A percentile compares a stretch with the other conserved stretches of the same genome.
Conservation (phyloP, 2,113 vertebrate species). For the Heterochromis multidens region DNA sequence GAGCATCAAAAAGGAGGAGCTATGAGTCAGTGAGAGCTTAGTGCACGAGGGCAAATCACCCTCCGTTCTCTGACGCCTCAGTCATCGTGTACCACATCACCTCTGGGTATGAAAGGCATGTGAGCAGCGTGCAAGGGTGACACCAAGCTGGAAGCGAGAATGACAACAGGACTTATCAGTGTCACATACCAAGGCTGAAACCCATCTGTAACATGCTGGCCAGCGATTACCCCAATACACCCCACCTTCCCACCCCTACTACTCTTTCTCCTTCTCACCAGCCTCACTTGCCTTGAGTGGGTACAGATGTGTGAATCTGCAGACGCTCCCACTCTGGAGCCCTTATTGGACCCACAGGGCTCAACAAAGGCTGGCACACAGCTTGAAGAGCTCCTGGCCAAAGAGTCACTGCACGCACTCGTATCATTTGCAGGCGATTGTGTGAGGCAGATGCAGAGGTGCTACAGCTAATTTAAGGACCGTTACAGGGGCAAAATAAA, state of each 20-base stretch:
- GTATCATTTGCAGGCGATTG: conserved; percentile 12
- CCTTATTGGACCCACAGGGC: conserved; percentile 49
- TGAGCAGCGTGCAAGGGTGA: conserved; percentile 24
- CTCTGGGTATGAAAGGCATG: conserved; percentile 46
- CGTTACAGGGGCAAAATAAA: background rate
- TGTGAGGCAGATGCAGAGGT: background rate
- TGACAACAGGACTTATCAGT: conserved; percentile 43
- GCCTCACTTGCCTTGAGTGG: conserved; percentile 52
- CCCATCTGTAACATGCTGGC: conserved; percentile 23
- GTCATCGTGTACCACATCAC: conserved; percentile 42
- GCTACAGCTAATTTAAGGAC: background rate
- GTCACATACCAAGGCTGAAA: conserved; percentile 49
- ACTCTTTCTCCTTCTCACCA: background rate
- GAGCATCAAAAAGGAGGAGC: conserved; percentile 33
- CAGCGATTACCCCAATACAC: background rate
- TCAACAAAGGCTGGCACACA: conserved; percentile 48
- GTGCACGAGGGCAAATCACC: conserved; percentile 2
- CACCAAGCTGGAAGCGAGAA: conserved; percentile 26
- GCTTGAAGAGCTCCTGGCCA: conserved; percentile 47
- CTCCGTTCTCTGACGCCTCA: conserved; percentile 33
- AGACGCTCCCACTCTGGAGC: conserved; percentile 44
- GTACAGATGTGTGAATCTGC: conserved; percentile 64
- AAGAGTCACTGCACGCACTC: conserved; percentile 20
- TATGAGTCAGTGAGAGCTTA: conserved; percentile 44
- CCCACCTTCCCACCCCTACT: background rate